Base-by-base conservation (phyloP, 1,140 invertebrate species). In the Anastrepha ludens region DNA sequence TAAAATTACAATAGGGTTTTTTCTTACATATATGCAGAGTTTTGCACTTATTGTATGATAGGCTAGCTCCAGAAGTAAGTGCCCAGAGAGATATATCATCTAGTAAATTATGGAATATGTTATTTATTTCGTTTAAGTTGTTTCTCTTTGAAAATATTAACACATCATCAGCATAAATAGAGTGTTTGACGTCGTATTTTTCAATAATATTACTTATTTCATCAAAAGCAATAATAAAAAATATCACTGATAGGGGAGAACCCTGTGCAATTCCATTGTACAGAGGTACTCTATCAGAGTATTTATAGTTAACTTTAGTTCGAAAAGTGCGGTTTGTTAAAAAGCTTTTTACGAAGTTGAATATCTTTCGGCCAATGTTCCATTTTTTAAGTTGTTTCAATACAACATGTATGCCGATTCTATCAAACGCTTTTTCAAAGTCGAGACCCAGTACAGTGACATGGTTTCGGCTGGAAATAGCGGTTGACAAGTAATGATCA, bases 221-320 rank as follows among this genome's bases (percentile, higher is more conserved):
- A 58, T 87, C 29, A 78, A 74, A 87, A 1, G 70, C 67, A 11
- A 87, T 85, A 41, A 81, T 70, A 87, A 87, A 85, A 17, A 87
- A 44, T 7, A 50, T 60, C 6, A 87, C 87, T 20, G 87, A 87
- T 9, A 81, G 55, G 4, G 58, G 87, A 2, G 70, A 87, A 8
- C 87, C 70, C 44, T 87, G 87, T 64, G 87, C 67, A 44, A 81
- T 81, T 17, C 87, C 87, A 87, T 87, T 88, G 11, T 85, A 55
- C 29, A 87, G 67, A 7, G 13, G 44, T 17, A 58, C 17, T 8
- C 44, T 87, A 20, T 41, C n/a, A 17, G 86, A 87, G 44, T 20
- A 74, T 44, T 39, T 55, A 55, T 50, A 15, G 41, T 87, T 87
- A 11, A 88, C 55, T 67, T 64, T 65, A 39, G 67, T 15, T 65